Conservation (phyloP, 2,797 vertebrate genomes). For the Bradypodion ventrale region DNA sequence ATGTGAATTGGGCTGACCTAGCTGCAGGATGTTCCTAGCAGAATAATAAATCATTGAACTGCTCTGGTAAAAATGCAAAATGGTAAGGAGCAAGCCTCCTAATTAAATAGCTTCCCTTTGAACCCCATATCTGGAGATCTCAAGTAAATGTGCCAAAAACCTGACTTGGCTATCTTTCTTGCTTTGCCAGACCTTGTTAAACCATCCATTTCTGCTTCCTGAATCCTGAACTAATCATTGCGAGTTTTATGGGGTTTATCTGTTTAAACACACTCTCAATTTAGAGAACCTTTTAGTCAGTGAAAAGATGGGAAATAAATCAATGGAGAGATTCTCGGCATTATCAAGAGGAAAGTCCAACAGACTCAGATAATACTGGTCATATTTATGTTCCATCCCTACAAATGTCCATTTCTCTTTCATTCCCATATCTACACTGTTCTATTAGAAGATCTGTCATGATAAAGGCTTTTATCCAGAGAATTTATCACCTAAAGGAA, state of each 20-base stretch:
- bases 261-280: slow-evolving; percentile 49
- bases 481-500: background rate
- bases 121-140: slow-evolving; percentile 2
- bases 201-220: slow-evolving; percentile 7
- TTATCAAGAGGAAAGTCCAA: slow-evolving; percentile 16
- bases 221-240: slow-evolving; percentile 38
- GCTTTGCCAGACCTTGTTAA: slow-evolving; percentile 31
- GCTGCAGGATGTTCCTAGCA: background rate
- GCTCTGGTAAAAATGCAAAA: slow-evolving; percentile 41
- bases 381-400: slow-evolving; percentile 2
- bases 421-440: background rate
- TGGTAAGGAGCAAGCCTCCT: background rate
- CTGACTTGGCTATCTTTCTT: background rate
- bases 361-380: background rate
- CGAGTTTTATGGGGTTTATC: slow-evolving; percentile 30
- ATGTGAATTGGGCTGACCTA: slow-evolving; percentile 15
- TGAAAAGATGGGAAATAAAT: slow-evolving; percentile 38
- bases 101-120: slow-evolving; percentile 38
- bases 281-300: slow-evolving; percentile 34
- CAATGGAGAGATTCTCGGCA: background rate
- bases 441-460: background rate
- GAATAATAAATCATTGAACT: background rate
- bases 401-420: background rate
- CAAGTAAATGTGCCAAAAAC: slow-evolving; percentile 17
- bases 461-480: background rate